Evolutionary conservation across 1,140 invertebrate genomes (phyloP), one percentile per base, ranked within the genome.

Genomic region (Heliconius nattereri): DNA sequence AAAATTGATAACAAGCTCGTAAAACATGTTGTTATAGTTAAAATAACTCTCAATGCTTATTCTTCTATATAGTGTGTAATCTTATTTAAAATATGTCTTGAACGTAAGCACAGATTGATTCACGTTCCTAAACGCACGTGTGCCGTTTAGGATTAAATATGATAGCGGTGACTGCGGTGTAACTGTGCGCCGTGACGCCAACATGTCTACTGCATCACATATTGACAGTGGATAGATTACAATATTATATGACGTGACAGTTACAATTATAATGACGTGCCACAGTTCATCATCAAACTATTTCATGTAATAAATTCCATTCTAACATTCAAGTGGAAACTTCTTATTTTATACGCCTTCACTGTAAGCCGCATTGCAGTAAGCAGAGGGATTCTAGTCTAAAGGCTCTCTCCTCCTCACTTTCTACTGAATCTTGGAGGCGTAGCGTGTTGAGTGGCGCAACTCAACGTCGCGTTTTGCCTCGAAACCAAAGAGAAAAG

Each of bases 221-320:
- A 60, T 45, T 66, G 13, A 75, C 60, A 29, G 23, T 29, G 13
- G 60, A 26, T 66, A 66, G 60, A 29, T 66, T 66, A 29, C 60
- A 66, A 66, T 66, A 66, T 66, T 66, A 23, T 29, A 66, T 66
- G 29, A 66, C 60, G 26, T 66, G 23, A 66, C 60, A 16, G 60
- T 66, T 60, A 52, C 49, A 66, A 29, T 45, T 23, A 66, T 26
- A 29, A 66, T 66, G 11, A 29, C 11, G 26, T 29, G 11, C 29
- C 60, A 66, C 29, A 66, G 60, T 26, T 66, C 60, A 66, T 66
- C 60, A 66, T 29, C 29, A 35, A 37, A 23, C 23, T 20, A 60
- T 37, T 57, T 23, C 77, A 71, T 76, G 49, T 71, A 72, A 75
- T 78, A 79, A 71, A 66, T 66, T 80, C 75, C 80, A 85, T 82